phyloP scores from a whole-genome alignment of 2,888 invertebrate species.

The Yponomeuta malinellus region DNA sequence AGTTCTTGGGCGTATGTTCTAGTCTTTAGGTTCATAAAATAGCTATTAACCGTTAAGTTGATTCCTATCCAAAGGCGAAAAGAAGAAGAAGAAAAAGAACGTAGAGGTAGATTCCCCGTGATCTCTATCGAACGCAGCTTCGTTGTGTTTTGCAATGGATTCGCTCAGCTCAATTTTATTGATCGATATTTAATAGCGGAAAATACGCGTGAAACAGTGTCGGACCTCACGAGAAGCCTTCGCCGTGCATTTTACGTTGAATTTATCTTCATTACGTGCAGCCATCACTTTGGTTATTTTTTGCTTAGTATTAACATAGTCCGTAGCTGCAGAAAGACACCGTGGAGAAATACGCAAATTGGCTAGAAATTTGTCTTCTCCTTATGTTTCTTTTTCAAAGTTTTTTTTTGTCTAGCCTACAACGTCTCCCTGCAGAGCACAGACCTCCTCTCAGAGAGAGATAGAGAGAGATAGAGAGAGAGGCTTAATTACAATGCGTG shows the following conservation, averaged over 20 bases:
- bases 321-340: not conserved
- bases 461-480: too few relatives aligned
- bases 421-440: too few relatives aligned
- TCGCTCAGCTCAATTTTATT: slow-evolving; percentile 14
- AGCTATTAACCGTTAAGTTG: too few relatives aligned
- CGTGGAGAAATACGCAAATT: not conserved
- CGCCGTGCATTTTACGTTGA: not conserved
- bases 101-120: not conserved
- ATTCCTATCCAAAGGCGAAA: too few relatives aligned
- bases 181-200: slow-evolving; percentile 25
- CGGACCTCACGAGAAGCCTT: not conserved
- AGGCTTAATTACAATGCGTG: too few relatives aligned
- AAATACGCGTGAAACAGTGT: slow-evolving; percentile 20
- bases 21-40: too few relatives aligned
- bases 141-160: not conserved
- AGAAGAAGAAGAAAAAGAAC: too few relatives aligned
- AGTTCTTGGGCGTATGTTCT: too few relatives aligned
- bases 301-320: not conserved
- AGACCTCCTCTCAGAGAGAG: too few relatives aligned
- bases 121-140: not conserved
- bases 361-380: too few relatives aligned
- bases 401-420: too few relatives aligned
- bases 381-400: too few relatives aligned
- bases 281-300: not conserved
- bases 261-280: not conserved